Conservation (phyloP, 2,113 vertebrate species). For the Antigone vipio region DNA sequence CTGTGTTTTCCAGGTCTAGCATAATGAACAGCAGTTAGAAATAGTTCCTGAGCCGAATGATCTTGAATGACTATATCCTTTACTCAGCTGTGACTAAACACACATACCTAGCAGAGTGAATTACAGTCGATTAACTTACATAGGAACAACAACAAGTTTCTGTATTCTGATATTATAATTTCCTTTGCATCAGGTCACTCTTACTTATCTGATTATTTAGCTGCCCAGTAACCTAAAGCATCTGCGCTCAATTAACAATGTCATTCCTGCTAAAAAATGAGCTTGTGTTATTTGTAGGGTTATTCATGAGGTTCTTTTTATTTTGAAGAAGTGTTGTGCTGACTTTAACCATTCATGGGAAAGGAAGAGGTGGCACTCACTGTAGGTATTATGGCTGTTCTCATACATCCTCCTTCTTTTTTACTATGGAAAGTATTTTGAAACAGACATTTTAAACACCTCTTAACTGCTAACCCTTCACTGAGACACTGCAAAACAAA, state of each 20-base stretch:
- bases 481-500: background rate
- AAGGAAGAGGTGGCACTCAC: background rate
- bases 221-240: background rate
- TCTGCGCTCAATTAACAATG: background rate
- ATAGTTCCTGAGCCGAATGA: background rate
- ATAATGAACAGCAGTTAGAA: background rate
- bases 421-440: background rate
- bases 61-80: background rate
- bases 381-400: background rate
- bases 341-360: background rate
- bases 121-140: background rate
- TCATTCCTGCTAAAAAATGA: background rate
- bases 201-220: constrained; percentile 13
- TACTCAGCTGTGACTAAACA: background rate
- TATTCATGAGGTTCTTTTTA: background rate
- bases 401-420: background rate
- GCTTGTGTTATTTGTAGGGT: background rate
- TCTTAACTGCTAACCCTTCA: background rate
- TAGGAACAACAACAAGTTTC: background rate
- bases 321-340: background rate
- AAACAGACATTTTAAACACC: background rate
- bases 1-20: background rate
- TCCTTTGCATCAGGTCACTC: constrained; percentile 5
- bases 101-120: background rate
- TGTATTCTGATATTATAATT: background rate